These are phyloP conservation scores for Bubo bubo DNA, from an alignment of 2,113 vertebrate genomes.

Conservation along the genomic window DNA sequence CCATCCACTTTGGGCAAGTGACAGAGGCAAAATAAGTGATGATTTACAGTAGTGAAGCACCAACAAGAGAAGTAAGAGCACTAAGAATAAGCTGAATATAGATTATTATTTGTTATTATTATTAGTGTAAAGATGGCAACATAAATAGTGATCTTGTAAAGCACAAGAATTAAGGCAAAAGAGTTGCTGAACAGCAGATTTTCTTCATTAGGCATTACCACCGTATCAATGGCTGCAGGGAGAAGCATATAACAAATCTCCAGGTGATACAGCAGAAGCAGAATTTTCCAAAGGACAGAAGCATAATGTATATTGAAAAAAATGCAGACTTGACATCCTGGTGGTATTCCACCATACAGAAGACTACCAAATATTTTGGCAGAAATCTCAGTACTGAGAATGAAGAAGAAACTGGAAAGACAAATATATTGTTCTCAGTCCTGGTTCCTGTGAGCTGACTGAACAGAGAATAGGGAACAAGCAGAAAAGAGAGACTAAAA, in stretches of 20 bases:
- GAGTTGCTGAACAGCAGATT: background rate
- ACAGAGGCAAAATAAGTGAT: background rate
- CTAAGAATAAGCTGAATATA: background rate
- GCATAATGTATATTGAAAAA: background rate
- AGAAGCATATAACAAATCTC: accelerated
- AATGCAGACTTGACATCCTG: background rate
- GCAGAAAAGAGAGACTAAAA: background rate
- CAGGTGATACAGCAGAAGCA: background rate
- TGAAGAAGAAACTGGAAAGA: background rate
- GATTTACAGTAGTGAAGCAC: background rate
- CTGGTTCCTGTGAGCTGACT: background rate
- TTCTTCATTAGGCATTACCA: background rate
- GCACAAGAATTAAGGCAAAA: background rate
- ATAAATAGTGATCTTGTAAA: background rate
- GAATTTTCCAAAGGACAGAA: background rate
- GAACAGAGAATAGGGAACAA: background rate
- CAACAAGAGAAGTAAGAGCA: too few relatives aligned
- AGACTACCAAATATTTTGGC: background rate
- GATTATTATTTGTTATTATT: too few relatives aligned
- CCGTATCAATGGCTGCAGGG: too few relatives aligned
- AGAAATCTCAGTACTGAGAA: background rate
- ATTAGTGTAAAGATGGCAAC: background rate
- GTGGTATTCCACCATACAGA: background rate
- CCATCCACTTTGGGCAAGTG: background rate
- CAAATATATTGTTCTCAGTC: background rate